Evolutionary conservation across 2,113 vertebrate genomes (phyloP), one percentile per base, ranked within the genome.

Genomic region (Bettongia penicillata): DNA sequence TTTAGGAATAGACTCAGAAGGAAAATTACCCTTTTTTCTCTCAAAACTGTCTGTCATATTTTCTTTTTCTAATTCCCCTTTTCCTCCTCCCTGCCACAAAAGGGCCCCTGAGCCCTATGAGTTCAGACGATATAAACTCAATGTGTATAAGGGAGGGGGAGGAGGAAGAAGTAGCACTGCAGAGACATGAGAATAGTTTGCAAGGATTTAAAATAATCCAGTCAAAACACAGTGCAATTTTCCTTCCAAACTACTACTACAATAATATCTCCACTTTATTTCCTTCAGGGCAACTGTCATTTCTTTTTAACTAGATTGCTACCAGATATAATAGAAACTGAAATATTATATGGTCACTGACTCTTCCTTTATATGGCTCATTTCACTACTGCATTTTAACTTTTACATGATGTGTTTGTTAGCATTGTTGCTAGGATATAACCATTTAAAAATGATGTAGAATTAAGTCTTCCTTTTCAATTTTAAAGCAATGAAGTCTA

Each of bases 1-100:
- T 97, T 98, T 98, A 98, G 97, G 97, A 98, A 98, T 94, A 98
- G 96, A 98, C 98, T 98, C 98, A 98, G 97, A 90, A 98, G 96
- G 97, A 99, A 98, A 98, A 98, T 98, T 97, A 97, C 96, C 97
- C 97, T 98, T 96, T 98, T 98, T 97, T 97, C 57, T n/a, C n/a
- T 43, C 98, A 97, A 97, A 95, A 97, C 96, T 97, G 95, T 96
- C 90, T 97, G 94, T 96, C 98, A 97, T 91, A 89, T 97, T 98
- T 97, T 94, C 50, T 97, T 98, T 98, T 98, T 94, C 96, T 97
- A 96, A 97, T 95, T 22, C 10, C 91, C 93, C 94, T 77, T 98
- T 95, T 97, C 50, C 90, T 93, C 91, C 90, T 96, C 84, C 50
- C 68, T 93, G 91, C 93, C 96, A 95, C 94, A 97, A 89, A 97